phyloP scores from a whole-genome alignment of 1,140 invertebrate genomes.

The Diorhabda elongata region DNA sequence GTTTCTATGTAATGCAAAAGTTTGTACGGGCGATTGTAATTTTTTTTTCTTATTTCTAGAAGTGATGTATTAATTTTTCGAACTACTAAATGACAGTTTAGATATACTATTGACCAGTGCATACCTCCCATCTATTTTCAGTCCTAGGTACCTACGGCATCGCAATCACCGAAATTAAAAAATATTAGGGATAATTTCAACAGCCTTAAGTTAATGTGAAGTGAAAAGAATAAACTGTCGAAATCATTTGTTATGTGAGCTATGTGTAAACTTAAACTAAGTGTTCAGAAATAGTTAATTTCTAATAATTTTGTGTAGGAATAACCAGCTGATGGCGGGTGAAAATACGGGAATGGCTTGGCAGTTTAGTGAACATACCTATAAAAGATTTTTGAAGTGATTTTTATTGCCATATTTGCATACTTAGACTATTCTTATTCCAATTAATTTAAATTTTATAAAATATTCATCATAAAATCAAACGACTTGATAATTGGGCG shows the following conservation, averaged over 20 bases:
- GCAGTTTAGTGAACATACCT: constrained; percentile 28
- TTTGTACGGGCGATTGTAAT: too few species aligned
- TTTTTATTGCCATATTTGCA: constrained; percentile 15
- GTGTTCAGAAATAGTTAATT: constrained; percentile 28
- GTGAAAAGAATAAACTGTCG: constrained; percentile 14
- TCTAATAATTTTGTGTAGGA: constrained; percentile 40
- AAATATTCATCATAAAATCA: constrained; percentile 4
- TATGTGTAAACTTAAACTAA: constrained; percentile 30
- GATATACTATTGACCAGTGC: constrained; percentile 26
- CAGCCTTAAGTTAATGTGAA: constrained; percentile 14
- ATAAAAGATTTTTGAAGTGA: constrained; percentile 26
- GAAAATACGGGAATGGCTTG: constrained; percentile 41
- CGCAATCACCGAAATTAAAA: constrained; percentile 41
- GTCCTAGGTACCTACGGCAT: constrained; percentile 49
- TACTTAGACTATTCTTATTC: background rate
- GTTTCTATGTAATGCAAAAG: too few species aligned
- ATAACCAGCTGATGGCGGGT: constrained; percentile 50
- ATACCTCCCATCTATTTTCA: constrained; percentile 48
- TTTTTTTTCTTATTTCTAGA: too few species aligned
- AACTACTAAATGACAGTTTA: background rate
- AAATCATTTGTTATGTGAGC: constrained; percentile 27
- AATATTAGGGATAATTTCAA: constrained; percentile 28
- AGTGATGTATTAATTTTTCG: background rate
- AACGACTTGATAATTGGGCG: constrained; percentile 34
- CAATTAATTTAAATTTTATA: background rate